These are phyloP conservation scores for Zosterops borbonicus DNA, from an alignment of 2,113 vertebrate genomes.

Conservation along the genomic window DNA sequence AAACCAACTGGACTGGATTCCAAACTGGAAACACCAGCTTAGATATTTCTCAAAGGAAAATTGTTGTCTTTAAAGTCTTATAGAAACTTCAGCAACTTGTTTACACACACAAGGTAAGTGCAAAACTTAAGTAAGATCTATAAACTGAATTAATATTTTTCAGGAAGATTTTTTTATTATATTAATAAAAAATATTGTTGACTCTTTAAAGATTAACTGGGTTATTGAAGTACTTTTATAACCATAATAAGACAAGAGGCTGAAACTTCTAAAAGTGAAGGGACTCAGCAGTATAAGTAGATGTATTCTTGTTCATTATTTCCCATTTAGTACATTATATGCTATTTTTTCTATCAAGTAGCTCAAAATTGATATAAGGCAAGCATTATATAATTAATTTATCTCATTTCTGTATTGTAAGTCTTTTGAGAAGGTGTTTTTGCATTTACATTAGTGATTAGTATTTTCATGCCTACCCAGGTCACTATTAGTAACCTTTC, in stretches of 20 bases:
- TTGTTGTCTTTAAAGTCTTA: background rate
- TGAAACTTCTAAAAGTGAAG: background rate
- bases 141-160: background rate
- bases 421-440: background rate
- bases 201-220: background rate
- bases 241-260: background rate
- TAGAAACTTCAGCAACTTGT: background rate
- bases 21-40: background rate
- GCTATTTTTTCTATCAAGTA: background rate
- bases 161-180: background rate
- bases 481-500: background rate
- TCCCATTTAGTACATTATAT: background rate
- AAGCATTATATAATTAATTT: background rate
- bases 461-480: background rate
- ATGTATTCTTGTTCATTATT: background rate
- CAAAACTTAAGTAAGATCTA: background rate
- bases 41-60: background rate
- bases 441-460: background rate
- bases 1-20: background rate
- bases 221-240: background rate
- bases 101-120: background rate
- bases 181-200: background rate
- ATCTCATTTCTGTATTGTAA: background rate
- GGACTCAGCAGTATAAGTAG: background rate
- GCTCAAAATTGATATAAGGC: background rate